Percentiles rank a stretch among this genome's conserved stretches.
phyloP scores from a whole-genome alignment of 1,140 invertebrate species.

The Pseudobourletiella spinata region DNA sequence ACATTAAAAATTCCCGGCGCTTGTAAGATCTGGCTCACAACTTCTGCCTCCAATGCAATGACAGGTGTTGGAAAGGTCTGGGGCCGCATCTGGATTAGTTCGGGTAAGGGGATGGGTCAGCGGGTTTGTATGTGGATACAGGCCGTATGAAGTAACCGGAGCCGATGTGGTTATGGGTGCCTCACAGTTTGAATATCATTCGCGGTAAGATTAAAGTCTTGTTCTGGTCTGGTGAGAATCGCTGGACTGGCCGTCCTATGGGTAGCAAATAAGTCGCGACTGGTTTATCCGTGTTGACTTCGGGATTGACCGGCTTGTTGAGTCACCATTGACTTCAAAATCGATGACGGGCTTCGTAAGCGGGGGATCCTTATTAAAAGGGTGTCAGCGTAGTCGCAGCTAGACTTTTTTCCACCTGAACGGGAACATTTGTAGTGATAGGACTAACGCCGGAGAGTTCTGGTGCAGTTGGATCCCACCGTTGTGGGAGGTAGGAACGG shows the following conservation, averaged over 20 bases:
- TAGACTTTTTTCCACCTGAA: neutral
- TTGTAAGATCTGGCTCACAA: conserved; percentile 2
- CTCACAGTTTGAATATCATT: too few species aligned
- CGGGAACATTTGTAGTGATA: neutral
- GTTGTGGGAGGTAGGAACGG: conserved; percentile 12
- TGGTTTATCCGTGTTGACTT: too few species aligned
- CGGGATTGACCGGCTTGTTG: too few species aligned
- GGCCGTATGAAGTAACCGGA: too few species aligned
- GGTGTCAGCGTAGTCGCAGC: neutral
- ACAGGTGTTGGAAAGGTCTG: neutral
- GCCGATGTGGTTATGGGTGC: too few species aligned
- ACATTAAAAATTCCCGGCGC: neutral
- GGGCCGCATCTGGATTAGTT: neutral
- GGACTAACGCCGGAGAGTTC: neutral
- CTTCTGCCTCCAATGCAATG: neutral
- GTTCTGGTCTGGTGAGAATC: too few species aligned
- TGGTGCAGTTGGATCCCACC: neutral
- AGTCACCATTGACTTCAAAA: too few species aligned
- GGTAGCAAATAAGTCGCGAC: too few species aligned
- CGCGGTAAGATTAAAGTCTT: too few species aligned
- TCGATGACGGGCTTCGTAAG: neutral
- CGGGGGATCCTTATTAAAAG: neutral
- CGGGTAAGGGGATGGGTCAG: neutral
- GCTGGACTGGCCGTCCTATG: too few species aligned
- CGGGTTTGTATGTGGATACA: neutral